A percentile compares a stretch with the other conserved stretches of the same genome.
Evolutionary conservation across 1,140 invertebrate genomes (phyloP).

Genomic region (Zeugodacus cucurbitae): DNA sequence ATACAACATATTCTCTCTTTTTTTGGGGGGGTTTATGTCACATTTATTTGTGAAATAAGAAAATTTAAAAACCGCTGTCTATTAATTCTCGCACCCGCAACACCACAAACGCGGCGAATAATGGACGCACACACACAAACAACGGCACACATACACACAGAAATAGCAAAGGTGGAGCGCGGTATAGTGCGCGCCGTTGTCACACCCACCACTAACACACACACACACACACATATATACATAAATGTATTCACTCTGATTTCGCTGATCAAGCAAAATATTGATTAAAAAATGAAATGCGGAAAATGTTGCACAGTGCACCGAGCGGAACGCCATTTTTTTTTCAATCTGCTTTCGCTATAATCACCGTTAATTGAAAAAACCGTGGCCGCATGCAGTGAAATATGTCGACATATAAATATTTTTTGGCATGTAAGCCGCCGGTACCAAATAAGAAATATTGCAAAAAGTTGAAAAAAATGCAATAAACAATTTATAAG

Average conservation of each 20-base stretch:
- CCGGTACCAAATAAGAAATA: neutral
- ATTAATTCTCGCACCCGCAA: neutral
- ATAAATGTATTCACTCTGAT: neutral
- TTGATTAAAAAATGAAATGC: neutral
- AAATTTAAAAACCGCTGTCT: neutral
- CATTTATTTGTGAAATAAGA: neutral
- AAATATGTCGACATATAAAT: slow-evolving; percentile 1
- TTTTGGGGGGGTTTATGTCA: too few species aligned
- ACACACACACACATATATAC: neutral
- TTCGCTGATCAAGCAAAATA: slow-evolving; percentile 11
- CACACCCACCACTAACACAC: neutral
- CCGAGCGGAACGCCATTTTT: neutral
- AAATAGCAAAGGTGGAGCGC: too few species aligned
- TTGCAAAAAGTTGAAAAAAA: neutral
- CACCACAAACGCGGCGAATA: neutral
- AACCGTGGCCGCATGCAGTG: neutral
- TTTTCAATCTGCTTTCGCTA: neutral
- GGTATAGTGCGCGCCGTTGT: too few species aligned
- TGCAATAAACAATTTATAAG: neutral
- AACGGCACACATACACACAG: neutral
- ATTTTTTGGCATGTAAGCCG: neutral
- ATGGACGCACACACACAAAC: neutral
- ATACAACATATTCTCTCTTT: too few species aligned
- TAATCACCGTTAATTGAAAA: slow-evolving; percentile 13
- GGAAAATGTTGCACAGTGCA: neutral